Percentiles rank a stretch among this genome's conserved stretches.
Conservation (phyloP, 23 tunicate genomes). For the Aplidium turbinatum region DNA sequence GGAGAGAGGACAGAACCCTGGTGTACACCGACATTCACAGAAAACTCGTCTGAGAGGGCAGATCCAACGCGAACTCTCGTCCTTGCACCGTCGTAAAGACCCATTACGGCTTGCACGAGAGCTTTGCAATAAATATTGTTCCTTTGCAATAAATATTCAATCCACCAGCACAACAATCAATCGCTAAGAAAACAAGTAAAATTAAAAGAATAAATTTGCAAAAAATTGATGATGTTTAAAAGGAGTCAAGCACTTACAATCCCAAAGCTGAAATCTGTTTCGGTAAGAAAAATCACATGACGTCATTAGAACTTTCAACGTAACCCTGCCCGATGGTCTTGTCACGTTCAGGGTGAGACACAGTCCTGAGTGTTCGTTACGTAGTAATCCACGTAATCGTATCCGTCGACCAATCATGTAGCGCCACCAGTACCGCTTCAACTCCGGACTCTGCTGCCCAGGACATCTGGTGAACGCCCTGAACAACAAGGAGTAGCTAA, state of each 20-base stretch:
- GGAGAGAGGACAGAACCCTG: too few species aligned
- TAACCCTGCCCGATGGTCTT: background rate
- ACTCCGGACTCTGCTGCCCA: constrained; percentile 56
- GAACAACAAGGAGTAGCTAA: constrained; percentile 1
- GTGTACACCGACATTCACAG: too few species aligned
- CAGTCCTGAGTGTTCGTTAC: background rate
- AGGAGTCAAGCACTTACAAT: constrained; percentile 59
- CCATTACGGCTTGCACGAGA: too few species aligned
- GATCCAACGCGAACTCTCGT: too few species aligned
- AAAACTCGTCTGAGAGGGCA: too few species aligned
- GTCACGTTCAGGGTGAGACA: constrained; percentile 40
- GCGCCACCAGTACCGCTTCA: constrained; percentile 57
- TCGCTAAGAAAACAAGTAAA: too few species aligned
- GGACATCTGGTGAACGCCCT: constrained; percentile 80
- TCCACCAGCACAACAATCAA: too few species aligned
- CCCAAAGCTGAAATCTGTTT: constrained; percentile 40
- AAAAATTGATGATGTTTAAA: too few species aligned
- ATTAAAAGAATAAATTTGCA: too few species aligned
- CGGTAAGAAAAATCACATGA: constrained; percentile 10
- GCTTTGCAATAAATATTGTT: too few species aligned
- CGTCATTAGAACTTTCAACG: background rate
- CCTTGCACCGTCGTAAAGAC: too few species aligned
- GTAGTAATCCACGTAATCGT: constrained; percentile 5
- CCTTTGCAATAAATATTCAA: too few species aligned
- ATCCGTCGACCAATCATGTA: constrained; percentile 1